Conservation (phyloP, 2,888 invertebrate genomes). For the Harmothoe impar region DNA sequence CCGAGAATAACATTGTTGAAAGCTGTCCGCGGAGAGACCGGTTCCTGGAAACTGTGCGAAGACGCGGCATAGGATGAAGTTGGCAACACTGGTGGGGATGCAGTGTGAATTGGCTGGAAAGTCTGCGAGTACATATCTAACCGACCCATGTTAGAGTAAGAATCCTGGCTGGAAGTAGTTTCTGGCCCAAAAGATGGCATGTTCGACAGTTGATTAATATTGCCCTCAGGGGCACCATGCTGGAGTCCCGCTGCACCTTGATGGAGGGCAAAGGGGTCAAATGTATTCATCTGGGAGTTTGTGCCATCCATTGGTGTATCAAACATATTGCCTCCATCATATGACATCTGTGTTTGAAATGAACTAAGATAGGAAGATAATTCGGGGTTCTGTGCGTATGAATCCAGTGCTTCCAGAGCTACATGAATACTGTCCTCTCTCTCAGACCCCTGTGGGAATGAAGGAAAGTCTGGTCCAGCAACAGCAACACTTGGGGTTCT, state of each 20-base stretch:
- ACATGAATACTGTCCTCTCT: conserved; percentile 38
- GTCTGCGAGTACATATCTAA: conserved; percentile 41
- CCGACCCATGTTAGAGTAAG: neutral
- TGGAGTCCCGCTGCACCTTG: neutral
- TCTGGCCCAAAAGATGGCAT: neutral
- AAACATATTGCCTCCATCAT: neutral
- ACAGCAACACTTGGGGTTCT: conserved; percentile 63
- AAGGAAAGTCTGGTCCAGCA: conserved; percentile 50
- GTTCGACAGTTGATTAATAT: neutral
- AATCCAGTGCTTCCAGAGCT: conserved; percentile 64
- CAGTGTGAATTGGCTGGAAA: conserved; percentile 29
- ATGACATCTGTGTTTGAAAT: neutral
- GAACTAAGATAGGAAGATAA: neutral
- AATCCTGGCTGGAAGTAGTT: neutral
- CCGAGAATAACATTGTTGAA: conserved; percentile 18
- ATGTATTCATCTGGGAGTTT: neutral
- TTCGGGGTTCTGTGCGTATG: conserved; percentile 58
- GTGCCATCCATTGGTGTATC: neutral
- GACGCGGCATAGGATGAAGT: neutral
- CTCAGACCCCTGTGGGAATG: neutral
- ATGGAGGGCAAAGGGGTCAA: neutral
- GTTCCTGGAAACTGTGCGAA: neutral
- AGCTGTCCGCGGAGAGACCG: conserved; percentile 28
- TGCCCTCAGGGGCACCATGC: neutral
- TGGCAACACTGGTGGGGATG: conserved; percentile 5